phyloP scores from a whole-genome alignment of 1,140 invertebrate genomes.

The Chironomus striatipennis region DNA sequence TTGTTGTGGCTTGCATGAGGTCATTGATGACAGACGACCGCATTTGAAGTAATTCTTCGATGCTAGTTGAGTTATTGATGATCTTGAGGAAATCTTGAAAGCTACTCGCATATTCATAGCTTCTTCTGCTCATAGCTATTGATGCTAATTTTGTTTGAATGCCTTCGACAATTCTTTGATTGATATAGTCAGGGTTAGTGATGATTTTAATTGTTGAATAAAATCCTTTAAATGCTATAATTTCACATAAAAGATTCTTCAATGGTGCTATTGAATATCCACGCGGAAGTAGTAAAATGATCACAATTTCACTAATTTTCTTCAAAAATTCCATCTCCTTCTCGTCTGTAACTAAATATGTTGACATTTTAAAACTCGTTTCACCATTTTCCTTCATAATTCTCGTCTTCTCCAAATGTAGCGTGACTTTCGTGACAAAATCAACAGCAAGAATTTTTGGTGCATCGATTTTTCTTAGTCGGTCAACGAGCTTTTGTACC shows the following conservation, averaged over 20 bases:
- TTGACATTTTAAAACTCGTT: constrained; percentile 61
- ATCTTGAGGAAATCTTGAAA: constrained; percentile 84
- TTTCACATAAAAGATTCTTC: constrained; percentile 70
- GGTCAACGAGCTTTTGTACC: constrained; percentile 63
- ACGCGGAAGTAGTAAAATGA: constrained; percentile 69
- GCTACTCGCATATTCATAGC: constrained; percentile 78
- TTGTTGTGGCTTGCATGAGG: constrained; percentile 86
- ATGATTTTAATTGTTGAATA: constrained; percentile 73
- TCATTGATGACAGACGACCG: constrained; percentile 77
- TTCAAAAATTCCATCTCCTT: constrained; percentile 73
- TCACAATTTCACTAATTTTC: constrained; percentile 69
- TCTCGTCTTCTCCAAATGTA: constrained; percentile 78
- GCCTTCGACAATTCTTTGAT: constrained; percentile 75
- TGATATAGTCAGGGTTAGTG: constrained; percentile 85
- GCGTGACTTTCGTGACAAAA: constrained; percentile 67
- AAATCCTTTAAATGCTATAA: constrained; percentile 62
- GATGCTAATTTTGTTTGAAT: constrained; percentile 69
- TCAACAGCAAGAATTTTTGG: constrained; percentile 74
- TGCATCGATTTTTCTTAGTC: constrained; percentile 64
- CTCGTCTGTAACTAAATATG: constrained; percentile 61
- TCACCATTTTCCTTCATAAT: constrained; percentile 23
- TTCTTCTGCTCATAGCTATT: constrained; percentile 66
- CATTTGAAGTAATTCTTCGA: constrained; percentile 76
- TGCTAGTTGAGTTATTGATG: constrained; percentile 69
- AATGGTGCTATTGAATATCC: constrained; percentile 68